phyloP scores from a whole-genome alignment of 2,113 vertebrate genomes.

The Melanotaenia duboulayi region DNA sequence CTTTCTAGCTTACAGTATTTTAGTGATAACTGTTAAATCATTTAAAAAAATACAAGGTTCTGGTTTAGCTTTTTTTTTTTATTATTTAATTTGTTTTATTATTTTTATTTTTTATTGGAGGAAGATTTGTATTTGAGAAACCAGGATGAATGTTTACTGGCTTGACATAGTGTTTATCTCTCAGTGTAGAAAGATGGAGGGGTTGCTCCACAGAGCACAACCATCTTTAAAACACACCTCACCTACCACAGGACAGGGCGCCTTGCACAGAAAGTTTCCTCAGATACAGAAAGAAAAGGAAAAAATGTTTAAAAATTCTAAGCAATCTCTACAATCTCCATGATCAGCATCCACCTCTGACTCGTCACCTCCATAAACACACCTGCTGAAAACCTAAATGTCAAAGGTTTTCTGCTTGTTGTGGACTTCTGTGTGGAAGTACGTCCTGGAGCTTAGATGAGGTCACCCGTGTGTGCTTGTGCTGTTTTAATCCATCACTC shows the following conservation, averaged over 20 bases:
- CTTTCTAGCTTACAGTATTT: not conserved
- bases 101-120: no score
- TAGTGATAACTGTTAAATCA: no score
- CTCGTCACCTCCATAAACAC: conserved; percentile 12
- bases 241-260: not conserved
- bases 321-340: no score
- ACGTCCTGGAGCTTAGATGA: not conserved
- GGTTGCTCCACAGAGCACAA: not conserved
- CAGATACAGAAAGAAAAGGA: not conserved
- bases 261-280: not conserved
- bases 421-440: conserved; percentile 1
- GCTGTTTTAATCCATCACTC: conserved; percentile 46
- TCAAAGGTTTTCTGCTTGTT: not conserved
- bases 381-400: conserved; percentile 3
- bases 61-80: no score
- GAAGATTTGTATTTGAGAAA: not conserved
- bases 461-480: conserved; percentile 22
- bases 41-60: no score
- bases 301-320: not conserved
- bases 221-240: not conserved
- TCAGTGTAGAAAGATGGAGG: not conserved
- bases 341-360: not conserved
- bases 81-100: no score
- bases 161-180: not conserved
- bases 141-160: not conserved